Evolutionary conservation across 2,888 invertebrate species (phyloP), one percentile per base, ranked within the genome.

Genomic region (Nineta flava): DNA sequence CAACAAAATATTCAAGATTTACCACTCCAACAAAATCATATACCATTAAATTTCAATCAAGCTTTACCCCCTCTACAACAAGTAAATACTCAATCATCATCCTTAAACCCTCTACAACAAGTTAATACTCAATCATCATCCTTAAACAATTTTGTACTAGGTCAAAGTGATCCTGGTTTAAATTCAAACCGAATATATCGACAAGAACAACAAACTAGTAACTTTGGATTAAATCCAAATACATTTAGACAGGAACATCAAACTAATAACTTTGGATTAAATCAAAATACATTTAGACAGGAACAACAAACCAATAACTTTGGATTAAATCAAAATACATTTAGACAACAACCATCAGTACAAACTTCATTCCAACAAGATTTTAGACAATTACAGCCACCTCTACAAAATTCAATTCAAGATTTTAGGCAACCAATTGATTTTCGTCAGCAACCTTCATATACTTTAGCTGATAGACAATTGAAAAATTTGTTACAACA

Each of bases 401-500:
- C 26, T 26, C 26, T 26, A 26, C 26, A 26, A 26, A 53, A 54
- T 53, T 54, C 59, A 51, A 55, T 56, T 50, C 46, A 17, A 43
- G 54, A 55, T 19, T 52, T 55, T 17, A 47, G 53, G 1, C 46
- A 53, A 15, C 53, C 50, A 35, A 42, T 48, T 34, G 50, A 47
- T 32, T 9, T 15, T 34, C 19, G 66, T 52, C 62, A 66, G 19
- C 44, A 43, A 44, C 49, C 43, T 21, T 53, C 55, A 34, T 57
- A 53, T 12, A 58, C 57, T 64, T 60, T 55, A 65, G 62, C 62
- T 71, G 58, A 73, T 65, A 62, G 71, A 32, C 81, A 82, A 57
- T 68, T 83, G 45, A 79, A 79, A 58, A 76, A 77, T 56, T 65
- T 83, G 43, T 62, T 83, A 15, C 72, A 71, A 47, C 79, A 81